Conservation (phyloP, 2,113 vertebrate genomes). For the Syrmaticus mikado region DNA sequence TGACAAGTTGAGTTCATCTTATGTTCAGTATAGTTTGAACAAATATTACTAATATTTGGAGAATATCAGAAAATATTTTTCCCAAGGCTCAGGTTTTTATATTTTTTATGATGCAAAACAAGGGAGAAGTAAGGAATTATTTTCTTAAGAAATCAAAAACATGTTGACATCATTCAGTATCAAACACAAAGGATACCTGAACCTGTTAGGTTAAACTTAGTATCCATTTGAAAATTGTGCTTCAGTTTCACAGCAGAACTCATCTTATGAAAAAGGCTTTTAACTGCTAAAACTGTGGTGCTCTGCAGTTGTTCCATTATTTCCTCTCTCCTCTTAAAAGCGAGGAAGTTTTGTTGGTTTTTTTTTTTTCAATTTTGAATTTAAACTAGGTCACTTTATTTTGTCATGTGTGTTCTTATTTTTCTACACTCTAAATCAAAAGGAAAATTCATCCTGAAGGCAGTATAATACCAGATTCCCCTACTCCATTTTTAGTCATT, state of each 20-base stretch:
- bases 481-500: neutral
- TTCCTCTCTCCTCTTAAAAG: neutral
- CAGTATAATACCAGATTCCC: neutral
- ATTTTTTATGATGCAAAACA: conserved; percentile 23
- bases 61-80: neutral
- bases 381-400: neutral
- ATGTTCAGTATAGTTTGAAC: conserved; percentile 35
- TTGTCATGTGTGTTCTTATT: neutral
- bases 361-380: neutral
- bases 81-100: neutral
- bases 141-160: neutral
- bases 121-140: neutral
- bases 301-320: neutral
- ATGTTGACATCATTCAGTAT: neutral
- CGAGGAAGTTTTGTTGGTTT: neutral
- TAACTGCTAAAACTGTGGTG: neutral
- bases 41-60: conserved; percentile 36
- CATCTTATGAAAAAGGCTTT: neutral
- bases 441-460: neutral
- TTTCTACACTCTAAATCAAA: neutral
- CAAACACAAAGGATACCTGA: neutral
- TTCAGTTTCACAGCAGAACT: neutral
- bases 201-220: neutral
- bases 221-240: neutral
- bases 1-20: conserved; percentile 52